Conservation (phyloP, 2,113 vertebrate genomes). For the Pelecanus crispus region DNA sequence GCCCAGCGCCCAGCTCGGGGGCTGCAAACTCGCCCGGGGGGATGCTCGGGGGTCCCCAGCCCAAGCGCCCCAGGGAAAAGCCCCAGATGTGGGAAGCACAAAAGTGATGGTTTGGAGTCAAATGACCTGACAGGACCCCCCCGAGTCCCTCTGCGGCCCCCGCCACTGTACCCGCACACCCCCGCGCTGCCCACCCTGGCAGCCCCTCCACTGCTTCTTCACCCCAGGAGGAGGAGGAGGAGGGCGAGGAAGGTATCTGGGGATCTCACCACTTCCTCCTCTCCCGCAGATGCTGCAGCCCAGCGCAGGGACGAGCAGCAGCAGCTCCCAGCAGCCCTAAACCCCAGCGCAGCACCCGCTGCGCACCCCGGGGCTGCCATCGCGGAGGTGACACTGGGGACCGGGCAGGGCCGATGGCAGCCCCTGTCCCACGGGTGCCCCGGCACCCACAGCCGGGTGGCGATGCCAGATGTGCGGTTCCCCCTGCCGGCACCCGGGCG, state of each 20-base stretch:
- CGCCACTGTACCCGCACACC: neutral
- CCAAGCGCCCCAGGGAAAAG: neutral
- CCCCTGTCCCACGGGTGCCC: neutral
- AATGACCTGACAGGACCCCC: fast-evolving
- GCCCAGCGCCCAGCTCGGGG: neutral
- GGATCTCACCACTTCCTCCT: neutral
- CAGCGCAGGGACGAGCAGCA: fast-evolving
- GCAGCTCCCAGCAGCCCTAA: neutral
- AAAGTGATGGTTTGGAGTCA: neutral
- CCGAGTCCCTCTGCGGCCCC: no score
- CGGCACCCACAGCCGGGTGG: fast-evolving
- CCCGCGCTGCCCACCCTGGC: fast-evolving
- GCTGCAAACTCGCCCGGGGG: neutral
- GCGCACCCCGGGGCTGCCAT: neutral
- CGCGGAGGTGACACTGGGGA: neutral
- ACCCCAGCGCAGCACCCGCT: neutral
- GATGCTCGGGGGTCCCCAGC: neutral
- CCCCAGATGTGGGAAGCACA: fast-evolving
- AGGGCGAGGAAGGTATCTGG: neutral
- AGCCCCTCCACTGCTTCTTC: neutral
- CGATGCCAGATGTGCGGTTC: neutral
- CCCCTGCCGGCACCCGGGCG: neutral
- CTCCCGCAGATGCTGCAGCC: neutral
- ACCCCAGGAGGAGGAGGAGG: neutral
- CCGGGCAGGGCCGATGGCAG: neutral